These are phyloP conservation scores for Brachionus manjavacas DNA, from an alignment of 1,140 invertebrate species.

Conservation along the genomic window DNA sequence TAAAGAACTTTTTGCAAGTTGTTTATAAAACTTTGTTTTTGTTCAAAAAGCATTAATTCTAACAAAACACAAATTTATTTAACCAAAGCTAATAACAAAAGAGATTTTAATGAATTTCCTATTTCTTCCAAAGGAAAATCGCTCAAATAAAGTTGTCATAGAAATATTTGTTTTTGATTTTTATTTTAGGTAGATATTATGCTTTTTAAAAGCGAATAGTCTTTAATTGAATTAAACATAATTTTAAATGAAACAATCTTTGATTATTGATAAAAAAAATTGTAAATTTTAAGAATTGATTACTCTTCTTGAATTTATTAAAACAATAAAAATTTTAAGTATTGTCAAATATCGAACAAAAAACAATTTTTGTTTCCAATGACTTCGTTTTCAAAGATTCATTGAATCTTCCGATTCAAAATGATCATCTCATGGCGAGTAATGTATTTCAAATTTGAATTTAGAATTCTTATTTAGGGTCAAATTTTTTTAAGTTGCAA, in stretches of 20 bases:
- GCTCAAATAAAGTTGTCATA: neutral
- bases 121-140: neutral
- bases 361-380: conserved; percentile 18
- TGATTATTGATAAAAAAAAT: neutral
- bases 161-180: neutral
- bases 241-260: neutral
- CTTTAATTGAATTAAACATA: neutral
- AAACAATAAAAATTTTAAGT: neutral
- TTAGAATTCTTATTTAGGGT: neutral
- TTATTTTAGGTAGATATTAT: neutral
- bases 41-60: too few relatives aligned
- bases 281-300: neutral
- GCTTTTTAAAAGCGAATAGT: neutral
- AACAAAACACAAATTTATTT: too few relatives aligned
- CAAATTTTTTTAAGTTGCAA: neutral
- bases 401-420: neutral
- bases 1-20: too few relatives aligned
- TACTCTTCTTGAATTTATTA: too few relatives aligned
- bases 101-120: too few relatives aligned
- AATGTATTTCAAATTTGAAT: neutral
- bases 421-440: conserved; percentile 1
- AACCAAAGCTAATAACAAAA: too few relatives aligned
- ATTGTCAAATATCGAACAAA: neutral
- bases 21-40: too few relatives aligned
- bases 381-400: conserved; percentile 27